Evolutionary conservation across 92 coral and sea anemone species (phyloP), one percentile per base, ranked within the genome.

Genomic region (Bergia sp.): DNA sequence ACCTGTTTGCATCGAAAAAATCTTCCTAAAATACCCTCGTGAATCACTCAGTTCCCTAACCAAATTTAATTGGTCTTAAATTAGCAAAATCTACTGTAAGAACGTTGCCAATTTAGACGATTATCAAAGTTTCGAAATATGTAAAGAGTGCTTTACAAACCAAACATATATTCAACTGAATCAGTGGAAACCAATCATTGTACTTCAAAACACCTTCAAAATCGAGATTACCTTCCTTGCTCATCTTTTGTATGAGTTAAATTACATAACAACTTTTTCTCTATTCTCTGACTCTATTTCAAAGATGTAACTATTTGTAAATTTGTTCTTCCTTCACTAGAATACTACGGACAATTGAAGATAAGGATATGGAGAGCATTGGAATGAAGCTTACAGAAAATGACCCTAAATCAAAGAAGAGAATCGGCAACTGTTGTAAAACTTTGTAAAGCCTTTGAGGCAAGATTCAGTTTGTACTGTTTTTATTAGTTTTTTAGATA

Each of bases 401-500:
- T 50, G 82, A 79, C 40, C n/a, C 82, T 47, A 79, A 79, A 37
- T 21, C 82, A 79, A 79, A 79, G 82, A 79, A 79, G 82, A 49
- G 65, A 29, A 49, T 79, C 29, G 82, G 55, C 64, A 79, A 49
- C 82, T 79, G 82, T 79, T 79, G 82, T 29, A 79, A 79, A 29
- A 50, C 64, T 47, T 18, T 4, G 0, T 16, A 18, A 3, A 18
- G 69, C 69, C 69, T 61, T 61, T 16, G 20, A 21, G 18, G 69
- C 29, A 2, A 61, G 69, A 23, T 61, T 61, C 69, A 61, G 69
- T 3, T 4, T 57, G 66, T 57, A 57, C 20, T 18, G 11, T 57
- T 18, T 57, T 61, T 61, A 53, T 53, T 18, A 53, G 11, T 53
- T 61, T 16, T 20, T 61, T 61, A 21, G 69, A 61, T 21, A 18